These are phyloP conservation scores for Shargacucullia verbasci DNA, from an alignment of 2,888 invertebrate species.

Conservation along the genomic window DNA sequence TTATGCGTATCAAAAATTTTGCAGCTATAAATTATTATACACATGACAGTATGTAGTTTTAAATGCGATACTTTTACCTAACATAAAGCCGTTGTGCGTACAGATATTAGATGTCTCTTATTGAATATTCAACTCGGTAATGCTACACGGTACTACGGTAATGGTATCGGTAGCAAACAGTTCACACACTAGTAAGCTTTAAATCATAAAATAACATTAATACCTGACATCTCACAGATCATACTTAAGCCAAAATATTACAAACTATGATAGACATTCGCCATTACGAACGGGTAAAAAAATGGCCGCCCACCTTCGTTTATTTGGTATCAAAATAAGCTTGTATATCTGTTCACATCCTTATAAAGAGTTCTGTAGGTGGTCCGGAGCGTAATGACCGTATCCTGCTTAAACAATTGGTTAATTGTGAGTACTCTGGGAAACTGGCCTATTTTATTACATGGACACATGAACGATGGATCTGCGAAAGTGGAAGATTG, in stretches of 20 bases:
- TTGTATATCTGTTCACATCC: constrained; percentile 64
- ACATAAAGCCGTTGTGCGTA: too few species aligned
- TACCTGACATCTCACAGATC: constrained; percentile 22
- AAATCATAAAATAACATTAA: constrained; percentile 28
- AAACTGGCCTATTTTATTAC: constrained; percentile 54
- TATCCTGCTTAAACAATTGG: constrained; percentile 69
- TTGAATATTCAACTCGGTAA: too few species aligned
- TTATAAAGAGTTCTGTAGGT: constrained; percentile 67
- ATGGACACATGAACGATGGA: constrained; percentile 16
- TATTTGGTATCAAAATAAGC: constrained; percentile 52
- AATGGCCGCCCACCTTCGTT: constrained; percentile 48
- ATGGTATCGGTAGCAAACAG: too few species aligned
- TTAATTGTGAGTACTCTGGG: constrained; percentile 65
- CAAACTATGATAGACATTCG: constrained; percentile 12
- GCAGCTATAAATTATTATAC: too few species aligned
- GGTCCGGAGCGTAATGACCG: constrained; percentile 64
- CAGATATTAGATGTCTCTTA: too few species aligned
- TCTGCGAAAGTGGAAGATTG: constrained; percentile 13
- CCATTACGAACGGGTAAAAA: constrained; percentile 29
- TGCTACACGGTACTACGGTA: too few species aligned
- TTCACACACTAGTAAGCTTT: too few species aligned
- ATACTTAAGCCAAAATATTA: constrained; percentile 13
- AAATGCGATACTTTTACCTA: too few species aligned
- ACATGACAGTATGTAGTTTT: too few species aligned
- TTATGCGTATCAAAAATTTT: too few species aligned